Evolutionary conservation across 2,797 vertebrate genomes (phyloP).

Genomic region (Tympanoctomys barrerae): DNA sequence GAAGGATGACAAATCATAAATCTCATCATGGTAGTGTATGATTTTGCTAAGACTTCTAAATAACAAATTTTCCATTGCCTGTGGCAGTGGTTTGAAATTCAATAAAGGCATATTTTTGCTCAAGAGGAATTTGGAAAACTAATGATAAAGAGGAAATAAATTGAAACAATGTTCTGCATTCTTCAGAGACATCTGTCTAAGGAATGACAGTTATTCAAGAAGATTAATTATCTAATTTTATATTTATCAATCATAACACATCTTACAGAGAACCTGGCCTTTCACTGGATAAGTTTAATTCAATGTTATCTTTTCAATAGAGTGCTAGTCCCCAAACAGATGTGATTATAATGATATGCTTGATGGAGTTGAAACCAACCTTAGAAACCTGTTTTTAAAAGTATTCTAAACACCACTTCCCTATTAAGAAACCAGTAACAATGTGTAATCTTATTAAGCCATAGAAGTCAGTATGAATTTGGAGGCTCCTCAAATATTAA

Average conservation of each 20-base stretch:
- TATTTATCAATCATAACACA: slow-evolving; percentile 49
- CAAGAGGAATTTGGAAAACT: slow-evolving; percentile 59
- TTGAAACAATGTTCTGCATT: background rate
- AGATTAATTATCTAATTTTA: background rate
- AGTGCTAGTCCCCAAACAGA: background rate
- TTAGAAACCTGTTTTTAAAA: slow-evolving; percentile 40
- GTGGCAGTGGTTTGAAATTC: background rate
- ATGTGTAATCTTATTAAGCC: background rate
- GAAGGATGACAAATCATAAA: background rate
- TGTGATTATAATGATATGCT: slow-evolving; percentile 28
- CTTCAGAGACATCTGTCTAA: background rate
- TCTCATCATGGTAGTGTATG: background rate
- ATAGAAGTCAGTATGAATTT: background rate
- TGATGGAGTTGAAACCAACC: background rate
- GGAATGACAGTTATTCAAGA: background rate
- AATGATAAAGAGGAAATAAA: slow-evolving; percentile 56
- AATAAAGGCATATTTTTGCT: background rate
- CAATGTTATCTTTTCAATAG: slow-evolving; percentile 38
- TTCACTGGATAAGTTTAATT: slow-evolving; percentile 55
- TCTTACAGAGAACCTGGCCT: background rate
- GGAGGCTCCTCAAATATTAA: slow-evolving; percentile 48
- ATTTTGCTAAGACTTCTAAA: slow-evolving; percentile 34
- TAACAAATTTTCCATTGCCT: slow-evolving; percentile 52
- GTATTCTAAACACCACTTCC: slow-evolving; percentile 16
- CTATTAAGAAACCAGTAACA: background rate